Conservation (phyloP, 64 coral and sea anemone species). For the Hydrozoanthus tunicans region DNA sequence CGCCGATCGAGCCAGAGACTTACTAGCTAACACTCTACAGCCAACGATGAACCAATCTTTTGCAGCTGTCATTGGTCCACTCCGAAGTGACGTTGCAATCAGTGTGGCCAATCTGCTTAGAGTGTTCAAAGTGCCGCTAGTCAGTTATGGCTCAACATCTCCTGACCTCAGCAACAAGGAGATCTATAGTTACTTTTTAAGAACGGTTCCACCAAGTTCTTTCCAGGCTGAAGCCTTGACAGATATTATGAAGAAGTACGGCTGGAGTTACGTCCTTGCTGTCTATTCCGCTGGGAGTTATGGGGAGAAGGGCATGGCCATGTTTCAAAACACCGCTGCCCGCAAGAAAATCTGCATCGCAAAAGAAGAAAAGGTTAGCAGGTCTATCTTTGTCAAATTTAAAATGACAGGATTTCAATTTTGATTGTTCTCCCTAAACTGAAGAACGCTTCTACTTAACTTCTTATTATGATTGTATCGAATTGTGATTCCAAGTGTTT, state of each 20-base stretch:
- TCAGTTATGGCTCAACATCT: conserved; percentile 84
- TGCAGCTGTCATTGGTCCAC: conserved; percentile 77
- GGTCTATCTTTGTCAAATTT: neutral
- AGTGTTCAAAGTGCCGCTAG: conserved; percentile 85
- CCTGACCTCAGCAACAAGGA: conserved; percentile 77
- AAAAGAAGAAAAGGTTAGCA: conserved; percentile 35
- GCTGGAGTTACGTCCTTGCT: conserved; percentile 82
- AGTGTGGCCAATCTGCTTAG: conserved; percentile 84
- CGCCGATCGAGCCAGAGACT: conserved; percentile 63
- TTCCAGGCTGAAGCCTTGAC: conserved; percentile 77
- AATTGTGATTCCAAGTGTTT: too few relatives aligned
- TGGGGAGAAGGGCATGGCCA: conserved; percentile 87
- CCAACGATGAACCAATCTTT: conserved; percentile 44
- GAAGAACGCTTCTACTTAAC: too few relatives aligned
- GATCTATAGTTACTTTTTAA: conserved; percentile 86
- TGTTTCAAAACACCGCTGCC: conserved; percentile 69
- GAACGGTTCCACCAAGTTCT: conserved; percentile 82
- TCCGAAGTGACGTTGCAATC: conserved; percentile 79
- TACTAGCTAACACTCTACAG: conserved; percentile 67
- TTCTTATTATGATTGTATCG: too few relatives aligned
- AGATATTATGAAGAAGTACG: conserved; percentile 78
- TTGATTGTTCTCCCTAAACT: too few relatives aligned
- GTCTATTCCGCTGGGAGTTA: conserved; percentile 79
- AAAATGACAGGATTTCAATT: neutral
- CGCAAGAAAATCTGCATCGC: conserved; percentile 75